phyloP scores from a whole-genome alignment of 2,797 vertebrate genomes.

The Chromobotia macracanthus region DNA sequence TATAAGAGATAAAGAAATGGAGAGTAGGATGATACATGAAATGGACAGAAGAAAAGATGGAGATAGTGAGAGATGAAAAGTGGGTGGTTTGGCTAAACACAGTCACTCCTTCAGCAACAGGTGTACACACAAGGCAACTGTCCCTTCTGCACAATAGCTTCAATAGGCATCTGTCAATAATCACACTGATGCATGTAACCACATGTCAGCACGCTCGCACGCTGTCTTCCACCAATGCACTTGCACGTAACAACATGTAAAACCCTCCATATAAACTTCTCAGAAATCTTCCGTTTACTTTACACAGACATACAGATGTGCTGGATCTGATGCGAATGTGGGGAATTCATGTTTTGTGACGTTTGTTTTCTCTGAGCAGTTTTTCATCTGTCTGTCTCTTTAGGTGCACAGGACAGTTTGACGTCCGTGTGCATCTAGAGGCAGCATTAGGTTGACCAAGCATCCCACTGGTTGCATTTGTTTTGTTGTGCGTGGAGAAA shows the following conservation, averaged over 20 bases:
- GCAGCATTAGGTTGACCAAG: conserved; percentile 25
- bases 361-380: conserved; percentile 48
- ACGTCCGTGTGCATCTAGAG: conserved; percentile 32
- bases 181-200: conserved; percentile 32
- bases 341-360: conserved; percentile 41
- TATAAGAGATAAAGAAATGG: not conserved
- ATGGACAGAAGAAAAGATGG: conserved; percentile 5
- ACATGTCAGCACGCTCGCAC: conserved; percentile 19
- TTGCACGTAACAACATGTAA: conserved; percentile 16
- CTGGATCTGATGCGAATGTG: not conserved
- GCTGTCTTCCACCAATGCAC: conserved; percentile 16
- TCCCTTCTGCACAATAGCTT: conserved; percentile 58
- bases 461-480: not conserved
- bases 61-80: not conserved
- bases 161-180: conserved; percentile 58
- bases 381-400: conserved; percentile 56
- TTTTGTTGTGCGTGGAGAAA: not conserved
- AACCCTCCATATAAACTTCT: not conserved
- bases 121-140: conserved; percentile 58
- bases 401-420: conserved; percentile 55
- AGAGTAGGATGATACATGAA: conserved; percentile 28
- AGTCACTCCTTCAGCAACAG: conserved; percentile 51
- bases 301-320: not conserved
- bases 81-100: conserved; percentile 3
- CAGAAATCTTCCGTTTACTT: not conserved